Percentiles rank a stretch among this genome's conserved stretches.
phyloP scores from a whole-genome alignment of 2,113 vertebrate genomes.

The Ceyx cyanopectus region DNA sequence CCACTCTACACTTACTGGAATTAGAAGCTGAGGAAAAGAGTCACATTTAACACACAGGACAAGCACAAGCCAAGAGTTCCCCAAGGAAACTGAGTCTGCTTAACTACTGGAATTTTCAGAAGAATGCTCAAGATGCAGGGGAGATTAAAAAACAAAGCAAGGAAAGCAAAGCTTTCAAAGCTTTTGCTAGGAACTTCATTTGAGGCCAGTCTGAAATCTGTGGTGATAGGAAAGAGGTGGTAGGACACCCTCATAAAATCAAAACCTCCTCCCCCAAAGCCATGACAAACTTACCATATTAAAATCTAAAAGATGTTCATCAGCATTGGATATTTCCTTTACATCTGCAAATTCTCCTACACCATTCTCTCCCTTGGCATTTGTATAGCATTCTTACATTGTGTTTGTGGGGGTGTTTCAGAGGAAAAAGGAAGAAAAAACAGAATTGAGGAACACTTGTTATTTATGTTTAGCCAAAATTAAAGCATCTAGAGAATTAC shows the following conservation, averaged over 20 bases:
- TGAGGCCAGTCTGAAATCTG: background rate
- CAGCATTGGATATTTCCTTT: constrained; percentile 78
- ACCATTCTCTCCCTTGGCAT: constrained; percentile 80
- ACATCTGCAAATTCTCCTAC: constrained; percentile 77
- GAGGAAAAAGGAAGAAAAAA: constrained; percentile 36
- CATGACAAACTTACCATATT: constrained; percentile 81
- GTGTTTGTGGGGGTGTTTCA: constrained; percentile 61
- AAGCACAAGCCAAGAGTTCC: background rate
- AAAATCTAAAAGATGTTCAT: constrained; percentile 82
- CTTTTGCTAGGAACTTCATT: background rate
- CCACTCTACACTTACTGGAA: background rate
- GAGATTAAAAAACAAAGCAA: background rate
- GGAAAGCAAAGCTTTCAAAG: constrained; percentile 10
- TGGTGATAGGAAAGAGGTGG: background rate
- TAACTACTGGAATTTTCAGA: background rate
- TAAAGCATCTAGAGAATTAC: background rate
- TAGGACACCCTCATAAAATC: background rate
- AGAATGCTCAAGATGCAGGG: background rate
- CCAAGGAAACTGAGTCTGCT: background rate
- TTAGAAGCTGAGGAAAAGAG: background rate
- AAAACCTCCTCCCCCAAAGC: constrained; percentile 24
- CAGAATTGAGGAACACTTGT: constrained; percentile 56
- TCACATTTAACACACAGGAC: background rate
- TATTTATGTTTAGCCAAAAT: constrained; percentile 34
- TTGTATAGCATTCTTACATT: constrained; percentile 78